Base-by-base conservation (phyloP, 2,797 vertebrate genomes). In the Centropyge bicolor region DNA sequence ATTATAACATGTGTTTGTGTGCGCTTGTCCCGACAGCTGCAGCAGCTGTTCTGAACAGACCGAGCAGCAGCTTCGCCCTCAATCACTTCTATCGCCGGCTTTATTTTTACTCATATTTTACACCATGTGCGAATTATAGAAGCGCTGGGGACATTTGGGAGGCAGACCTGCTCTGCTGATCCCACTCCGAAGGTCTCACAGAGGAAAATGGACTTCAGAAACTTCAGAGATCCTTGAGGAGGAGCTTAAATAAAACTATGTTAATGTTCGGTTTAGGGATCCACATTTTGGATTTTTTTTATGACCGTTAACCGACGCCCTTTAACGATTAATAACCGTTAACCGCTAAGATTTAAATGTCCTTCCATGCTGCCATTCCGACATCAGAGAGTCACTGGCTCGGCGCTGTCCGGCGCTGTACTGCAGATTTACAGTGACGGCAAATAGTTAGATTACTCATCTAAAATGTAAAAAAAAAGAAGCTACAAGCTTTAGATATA, bases 71-170 rank as follows among this genome's bases (percentile, higher is more conserved):
- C 16, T 60, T 66, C 31, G 20, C 31, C n/a, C 62, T 70, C 51
- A 73, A 6, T 82, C 75, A 69, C 9, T 19, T 69, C 62, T 14
- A 17, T 52, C 2, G 48, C 49, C 45, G 24, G 43, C 45, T 66
- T 66, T 0, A 36, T 59, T 60, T 82, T 76, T 64, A 55, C n/a
- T 52, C 31, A 45, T 61, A 60, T 20, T 81, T 81, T 56, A 68
- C 74, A 70, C 4, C 54, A 8, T 74, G 49, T 63, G 43, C 54
- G 59, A 85, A 68, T 82, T 13, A 78, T 8, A 11, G 5, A 55
- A 1, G 67, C 43, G 2, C 70, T 38, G 51, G 60, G 70, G 48
- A 51, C 27, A 17, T 19, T 49, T 13, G 36, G 35, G 31, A 40
- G 10, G 46, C n/a, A 52, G 57, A 27, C 43, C 31, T 40, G 24